Conservation (phyloP, 2,888 invertebrate genomes). For the Atherix ibis region DNA sequence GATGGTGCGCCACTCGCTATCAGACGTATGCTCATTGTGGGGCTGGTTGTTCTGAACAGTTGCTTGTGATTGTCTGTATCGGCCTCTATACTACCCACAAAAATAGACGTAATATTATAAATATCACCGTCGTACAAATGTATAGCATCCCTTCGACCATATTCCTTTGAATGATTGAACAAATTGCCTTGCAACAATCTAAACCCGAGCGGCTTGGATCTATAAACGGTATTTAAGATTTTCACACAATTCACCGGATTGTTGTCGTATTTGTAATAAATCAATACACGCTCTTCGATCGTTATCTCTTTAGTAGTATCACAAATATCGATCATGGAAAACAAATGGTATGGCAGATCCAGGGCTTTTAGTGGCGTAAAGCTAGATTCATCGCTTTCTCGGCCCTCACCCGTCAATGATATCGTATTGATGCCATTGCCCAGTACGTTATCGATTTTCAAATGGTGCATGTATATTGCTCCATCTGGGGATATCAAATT, state of each 20-base stretch:
- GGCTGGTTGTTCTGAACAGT: constrained; percentile 56
- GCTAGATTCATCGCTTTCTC: constrained; percentile 74
- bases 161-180: constrained; percentile 71
- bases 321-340: constrained; percentile 92
- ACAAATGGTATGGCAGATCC: constrained; percentile 76
- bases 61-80: constrained; percentile 55
- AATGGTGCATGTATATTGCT: constrained; percentile 58
- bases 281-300: constrained; percentile 73
- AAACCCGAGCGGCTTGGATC: constrained; percentile 78
- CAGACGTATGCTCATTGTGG: constrained; percentile 75
- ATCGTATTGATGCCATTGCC: constrained; percentile 84
- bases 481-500: constrained; percentile 80
- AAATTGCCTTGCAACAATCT: constrained; percentile 79
- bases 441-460: constrained; percentile 59
- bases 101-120: constrained; percentile 63
- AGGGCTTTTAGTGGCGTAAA: constrained; percentile 70
- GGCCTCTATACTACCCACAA: constrained; percentile 56
- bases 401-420: constrained; percentile 82
- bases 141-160: constrained; percentile 69
- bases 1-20: constrained; percentile 91
- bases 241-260: constrained; percentile 94
- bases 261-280: constrained; percentile 96
- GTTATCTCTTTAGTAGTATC: constrained; percentile 83
- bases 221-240: constrained; percentile 75
- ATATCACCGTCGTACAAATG: constrained; percentile 85